Base-by-base conservation (phyloP, 2,888 invertebrate genomes). In the Zelleria hepariella region DNA sequence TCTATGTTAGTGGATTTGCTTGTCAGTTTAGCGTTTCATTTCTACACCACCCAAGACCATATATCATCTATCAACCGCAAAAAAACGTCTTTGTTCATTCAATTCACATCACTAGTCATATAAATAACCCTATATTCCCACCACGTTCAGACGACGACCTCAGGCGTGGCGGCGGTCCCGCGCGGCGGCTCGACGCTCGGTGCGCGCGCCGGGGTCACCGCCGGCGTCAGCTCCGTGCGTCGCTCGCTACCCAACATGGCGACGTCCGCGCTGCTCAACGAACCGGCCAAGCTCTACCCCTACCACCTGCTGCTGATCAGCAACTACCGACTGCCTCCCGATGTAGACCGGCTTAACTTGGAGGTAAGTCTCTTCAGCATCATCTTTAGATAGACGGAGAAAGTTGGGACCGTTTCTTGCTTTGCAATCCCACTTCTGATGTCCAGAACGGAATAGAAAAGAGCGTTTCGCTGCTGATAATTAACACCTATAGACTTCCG, bases 191-290 rank as follows among this genome's bases (percentile, higher is more conserved):
- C 26, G 63, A 61, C 51, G 61, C 53, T 25, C 2, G 55, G 55
- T 32, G 32, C 32, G 20, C 49, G 49, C 20, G 7, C 18, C 49
- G 58, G 32, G 20, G 20, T 2, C 26, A 1, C n/a, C 8, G 76
- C 91, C 90, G 70, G 80, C 78, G 73, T 91, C 87, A 92, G 94
- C 71, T 94, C 96, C 77, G 93, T 96, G 75, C 92, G 98, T 68
- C 95, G 97, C 74, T 98, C 98, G 71, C 91, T 98, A 83, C 98
- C 98, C 76, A 98, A 98, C 90, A 97, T 98, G 97, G 94, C 94
- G 63, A 95, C 95, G 71, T 91, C 94, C 63, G 93, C 94, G 81
- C 90, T 94, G 77, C 92, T 94, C 71, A 94, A 95, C 89, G 98
- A 98, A 86, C 98, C 98, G 67, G 97, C 97, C 73, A 98, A 98